These are phyloP conservation scores for Chelonia mydas DNA, from an alignment of 2,797 vertebrate genomes.

Conservation along the genomic window DNA sequence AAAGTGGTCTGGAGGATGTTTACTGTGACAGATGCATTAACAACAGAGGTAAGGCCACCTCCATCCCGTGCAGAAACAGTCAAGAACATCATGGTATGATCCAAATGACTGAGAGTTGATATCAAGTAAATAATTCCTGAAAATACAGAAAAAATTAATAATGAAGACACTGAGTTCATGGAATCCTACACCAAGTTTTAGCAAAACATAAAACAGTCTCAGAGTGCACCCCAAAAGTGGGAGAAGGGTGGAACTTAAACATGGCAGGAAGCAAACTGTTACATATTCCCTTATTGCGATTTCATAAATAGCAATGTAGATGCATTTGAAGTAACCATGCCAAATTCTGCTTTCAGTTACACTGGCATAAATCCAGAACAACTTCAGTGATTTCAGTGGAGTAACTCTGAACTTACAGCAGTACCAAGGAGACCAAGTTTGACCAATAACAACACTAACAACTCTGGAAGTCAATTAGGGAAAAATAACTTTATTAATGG, in stretches of 20 bases:
- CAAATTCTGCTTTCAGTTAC: not conserved
- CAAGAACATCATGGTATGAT: constrained; percentile 80
- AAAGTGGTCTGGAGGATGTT: constrained; percentile 82
- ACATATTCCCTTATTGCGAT: not conserved
- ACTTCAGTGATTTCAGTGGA: not conserved
- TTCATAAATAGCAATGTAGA: not conserved
- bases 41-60: constrained; percentile 81
- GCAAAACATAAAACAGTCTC: not conserved
- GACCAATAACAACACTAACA: not conserved
- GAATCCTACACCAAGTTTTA: not conserved
- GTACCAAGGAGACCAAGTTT: not conserved
- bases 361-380: not conserved
- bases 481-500: not conserved
- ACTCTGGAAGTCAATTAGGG: not conserved
- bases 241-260: not conserved
- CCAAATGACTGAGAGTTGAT: constrained; percentile 85
- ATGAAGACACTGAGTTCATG: not conserved
- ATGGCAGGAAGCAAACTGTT: not conserved
- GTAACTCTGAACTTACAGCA: not conserved
- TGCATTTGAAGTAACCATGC: not conserved
- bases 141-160: constrained; percentile 29
- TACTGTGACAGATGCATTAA: constrained; percentile 87
- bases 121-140: constrained; percentile 89
- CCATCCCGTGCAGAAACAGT: constrained; percentile 87
- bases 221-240: not conserved